These are phyloP conservation scores for Anguilla megastoma DNA, from an alignment of 2,797 vertebrate species.

Conservation along the genomic window DNA sequence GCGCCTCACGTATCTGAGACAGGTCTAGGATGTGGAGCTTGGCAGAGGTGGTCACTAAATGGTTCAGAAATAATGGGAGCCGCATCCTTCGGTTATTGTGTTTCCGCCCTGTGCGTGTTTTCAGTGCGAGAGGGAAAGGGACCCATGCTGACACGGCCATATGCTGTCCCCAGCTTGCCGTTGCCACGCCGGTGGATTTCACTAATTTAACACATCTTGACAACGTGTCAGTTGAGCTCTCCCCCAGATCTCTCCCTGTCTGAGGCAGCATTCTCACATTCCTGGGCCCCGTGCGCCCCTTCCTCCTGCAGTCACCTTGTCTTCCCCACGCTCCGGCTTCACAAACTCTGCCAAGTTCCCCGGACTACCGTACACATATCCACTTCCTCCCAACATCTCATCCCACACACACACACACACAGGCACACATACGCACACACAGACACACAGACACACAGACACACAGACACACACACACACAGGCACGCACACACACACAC, in stretches of 20 bases:
- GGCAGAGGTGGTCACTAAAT: conserved; percentile 56
- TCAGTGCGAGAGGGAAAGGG: conserved; percentile 45
- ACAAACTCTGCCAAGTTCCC: conserved; percentile 54
- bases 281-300: conserved; percentile 62
- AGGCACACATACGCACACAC: conserved; percentile 18
- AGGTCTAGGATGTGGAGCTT: conserved; percentile 37
- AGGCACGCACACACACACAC: background rate
- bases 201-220: conserved; percentile 82
- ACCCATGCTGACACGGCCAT: conserved; percentile 65
- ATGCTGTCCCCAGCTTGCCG: conserved; percentile 82
- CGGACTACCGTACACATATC: conserved; percentile 38
- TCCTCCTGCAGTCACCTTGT: conserved; percentile 71
- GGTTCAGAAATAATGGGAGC: conserved; percentile 57
- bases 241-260: conserved; percentile 62
- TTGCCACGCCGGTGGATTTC: conserved; percentile 72
- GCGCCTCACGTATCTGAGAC: background rate
- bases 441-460: background rate
- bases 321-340: conserved; percentile 43
- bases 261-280: conserved; percentile 62
- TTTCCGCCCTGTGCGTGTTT: conserved; percentile 40
- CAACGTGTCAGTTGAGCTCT: conserved; percentile 79
- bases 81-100: conserved; percentile 41
- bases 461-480: background rate
- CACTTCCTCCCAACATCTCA: background rate
- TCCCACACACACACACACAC: background rate